Percentiles rank a stretch among this genome's conserved stretches.
Evolutionary conservation across 2,888 invertebrate genomes (phyloP).

Genomic region (Athalia circularis): DNA sequence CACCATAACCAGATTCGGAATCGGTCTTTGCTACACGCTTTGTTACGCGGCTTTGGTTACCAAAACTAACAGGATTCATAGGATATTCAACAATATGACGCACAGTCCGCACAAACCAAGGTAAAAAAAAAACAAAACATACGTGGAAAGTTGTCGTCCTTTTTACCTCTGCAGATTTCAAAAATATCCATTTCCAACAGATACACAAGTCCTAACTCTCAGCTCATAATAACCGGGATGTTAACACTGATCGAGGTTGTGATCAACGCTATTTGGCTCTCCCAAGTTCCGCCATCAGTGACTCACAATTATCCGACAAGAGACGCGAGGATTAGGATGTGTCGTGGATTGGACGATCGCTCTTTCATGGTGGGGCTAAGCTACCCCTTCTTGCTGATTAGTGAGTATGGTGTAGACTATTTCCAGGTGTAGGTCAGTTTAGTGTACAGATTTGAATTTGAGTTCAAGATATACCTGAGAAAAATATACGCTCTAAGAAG

Average conservation of each 20-base stretch:
- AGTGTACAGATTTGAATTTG: neutral
- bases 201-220: constrained; percentile 74
- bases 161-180: neutral
- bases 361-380: constrained; percentile 75
- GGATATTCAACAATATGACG: constrained; percentile 75
- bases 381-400: constrained; percentile 76
- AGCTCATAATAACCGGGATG: constrained; percentile 75
- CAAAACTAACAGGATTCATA: constrained; percentile 77
- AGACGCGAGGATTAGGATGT: constrained; percentile 67
- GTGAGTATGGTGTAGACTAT: constrained; percentile 55
- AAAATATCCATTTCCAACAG: constrained; percentile 54
- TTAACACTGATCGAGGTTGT: constrained; percentile 75
- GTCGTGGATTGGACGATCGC: constrained; percentile 74
- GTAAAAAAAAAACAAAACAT: constrained; percentile 53
- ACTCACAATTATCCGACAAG: constrained; percentile 71
- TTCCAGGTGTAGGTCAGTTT: neutral
- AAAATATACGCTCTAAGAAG: neutral
- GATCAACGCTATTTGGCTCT: constrained; percentile 75
- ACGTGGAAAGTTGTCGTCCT: neutral
- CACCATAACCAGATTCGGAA: constrained; percentile 75
- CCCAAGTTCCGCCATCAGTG: constrained; percentile 73
- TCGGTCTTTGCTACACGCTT: constrained; percentile 76
- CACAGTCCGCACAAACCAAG: constrained; percentile 72
- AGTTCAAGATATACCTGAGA: neutral
- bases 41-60: constrained; percentile 77